phyloP scores from a whole-genome alignment of 1,140 invertebrate species.

The Triops longicaudatus region DNA sequence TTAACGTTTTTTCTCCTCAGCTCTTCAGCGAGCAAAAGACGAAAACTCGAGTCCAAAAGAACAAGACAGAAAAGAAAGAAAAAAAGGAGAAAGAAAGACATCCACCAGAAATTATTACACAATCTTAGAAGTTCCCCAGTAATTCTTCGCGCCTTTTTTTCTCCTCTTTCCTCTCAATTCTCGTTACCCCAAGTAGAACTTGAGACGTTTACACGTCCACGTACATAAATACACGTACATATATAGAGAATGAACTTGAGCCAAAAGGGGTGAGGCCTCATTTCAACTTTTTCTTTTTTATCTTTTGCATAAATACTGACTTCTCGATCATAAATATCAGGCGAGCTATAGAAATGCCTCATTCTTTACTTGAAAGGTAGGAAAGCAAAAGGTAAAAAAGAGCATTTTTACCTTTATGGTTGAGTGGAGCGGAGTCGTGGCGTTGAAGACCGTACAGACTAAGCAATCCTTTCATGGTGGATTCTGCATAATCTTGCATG shows the following conservation, averaged over 20 bases:
- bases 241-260: not conserved
- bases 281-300: constrained; percentile 19
- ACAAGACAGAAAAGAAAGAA: no score
- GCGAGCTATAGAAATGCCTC: constrained; percentile 8
- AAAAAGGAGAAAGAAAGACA: constrained; percentile 2
- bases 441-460: constrained; percentile 55
- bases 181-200: not conserved
- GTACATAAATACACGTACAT: not conserved
- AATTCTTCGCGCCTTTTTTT: constrained; percentile 7
- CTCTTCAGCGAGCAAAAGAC: constrained; percentile 1
- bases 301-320: constrained; percentile 16
- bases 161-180: not conserved
- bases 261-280: constrained; percentile 10
- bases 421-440: constrained; percentile 28
- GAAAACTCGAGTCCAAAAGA: not conserved
- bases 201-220: not conserved
- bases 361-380: constrained; percentile 20
- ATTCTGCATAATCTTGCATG: constrained; percentile 61
- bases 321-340: constrained; percentile 23
- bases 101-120: constrained; percentile 12
- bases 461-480: constrained; percentile 62
- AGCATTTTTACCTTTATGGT: constrained; percentile 7
- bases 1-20: not conserved
- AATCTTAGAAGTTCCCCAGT: not conserved
- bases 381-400: constrained; percentile 25